Base-by-base conservation (phyloP, 2,888 invertebrate genomes). In the Micoletzkya japonica region DNA sequence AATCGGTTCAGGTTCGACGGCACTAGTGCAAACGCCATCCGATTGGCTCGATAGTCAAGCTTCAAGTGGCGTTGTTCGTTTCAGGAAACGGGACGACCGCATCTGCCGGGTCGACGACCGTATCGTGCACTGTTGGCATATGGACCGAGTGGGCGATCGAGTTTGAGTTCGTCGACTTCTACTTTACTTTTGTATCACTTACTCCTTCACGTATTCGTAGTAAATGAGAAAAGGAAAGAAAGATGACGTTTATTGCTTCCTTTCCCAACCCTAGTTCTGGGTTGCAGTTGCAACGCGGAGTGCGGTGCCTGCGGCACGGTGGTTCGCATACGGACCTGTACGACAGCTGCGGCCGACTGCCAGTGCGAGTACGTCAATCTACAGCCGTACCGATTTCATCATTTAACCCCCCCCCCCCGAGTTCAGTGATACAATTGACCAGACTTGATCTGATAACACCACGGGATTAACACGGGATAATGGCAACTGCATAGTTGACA, bases 231-330 rank as follows among this genome's bases (percentile, higher is more conserved):
- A 39, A 7, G 7, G 39, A 39, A 17, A 17, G 39, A 39, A 39
- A 39, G 17, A 17, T 28, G 0, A 10, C 39, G 39, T 20, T 4
- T 28, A 24, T 34, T 17, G 24, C 6, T 61, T 24, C 44, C 28
- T 2, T 4, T 44, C 28, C 2, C 14, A 3, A 36, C 4, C 26
- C 14, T 10, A 6, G 3, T 30, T 36, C 44, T 44, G 2, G 2
- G 14, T 58, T 68, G 14, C 32, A 68, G 68, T 1, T 78, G 78
- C 64, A 71, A 74, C 14, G 75, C 78, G 6, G 75, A 75, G 2
- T 78, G 78, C 57, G 78, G 78, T 17, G 74, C 75, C 2, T 78
- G 78, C 66, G 78, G 78, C 20, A 67, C 64, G 32, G 36, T 72
- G 14, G 73, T 74, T 20, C 58, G 73, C 28, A 52, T 39, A 24